Conservation (phyloP, 2,888 invertebrate genomes). For the Drosophila neotestacea region DNA sequence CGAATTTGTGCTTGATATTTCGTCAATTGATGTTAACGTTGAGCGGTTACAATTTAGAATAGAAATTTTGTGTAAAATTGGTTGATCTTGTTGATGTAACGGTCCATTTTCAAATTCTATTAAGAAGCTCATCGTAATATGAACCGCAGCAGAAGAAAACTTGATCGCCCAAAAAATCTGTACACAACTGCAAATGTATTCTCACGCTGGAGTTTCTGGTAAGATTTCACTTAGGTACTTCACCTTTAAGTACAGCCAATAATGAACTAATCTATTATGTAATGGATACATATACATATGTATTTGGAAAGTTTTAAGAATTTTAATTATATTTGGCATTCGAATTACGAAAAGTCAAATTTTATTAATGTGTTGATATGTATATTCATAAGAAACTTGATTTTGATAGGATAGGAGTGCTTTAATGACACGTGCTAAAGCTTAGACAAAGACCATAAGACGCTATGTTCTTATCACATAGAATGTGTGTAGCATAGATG, state of each 20-base stretch:
- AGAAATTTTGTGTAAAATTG: constrained; percentile 30
- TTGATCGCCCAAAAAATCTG: constrained; percentile 87
- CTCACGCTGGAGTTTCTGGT: constrained; percentile 89
- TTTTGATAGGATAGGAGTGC: constrained; percentile 5
- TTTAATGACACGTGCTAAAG: constrained; percentile 2
- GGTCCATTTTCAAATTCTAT: constrained; percentile 32
- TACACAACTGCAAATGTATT: constrained; percentile 88
- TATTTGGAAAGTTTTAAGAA: too few species aligned
- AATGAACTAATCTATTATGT: neutral
- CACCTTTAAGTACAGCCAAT: neutral
- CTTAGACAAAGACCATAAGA: constrained; percentile 6
- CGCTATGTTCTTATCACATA: too few species aligned
- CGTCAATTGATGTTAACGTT: constrained; percentile 53
- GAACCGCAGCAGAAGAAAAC: constrained; percentile 85
- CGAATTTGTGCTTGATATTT: constrained; percentile 15
- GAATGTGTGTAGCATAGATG: neutral
- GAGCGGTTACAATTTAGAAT: constrained; percentile 54
- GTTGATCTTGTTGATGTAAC: constrained; percentile 19
- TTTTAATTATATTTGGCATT: too few species aligned
- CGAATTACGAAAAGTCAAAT: neutral
- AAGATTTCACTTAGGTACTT: constrained; percentile 79
- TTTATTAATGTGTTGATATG: neutral
- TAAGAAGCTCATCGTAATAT: constrained; percentile 59
- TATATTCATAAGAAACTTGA: neutral
- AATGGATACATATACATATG: too few species aligned